Evolutionary conservation across 2,113 vertebrate genomes (phyloP), one percentile per base, ranked within the genome.

Genomic region (Microtus pennsylvanicus): DNA sequence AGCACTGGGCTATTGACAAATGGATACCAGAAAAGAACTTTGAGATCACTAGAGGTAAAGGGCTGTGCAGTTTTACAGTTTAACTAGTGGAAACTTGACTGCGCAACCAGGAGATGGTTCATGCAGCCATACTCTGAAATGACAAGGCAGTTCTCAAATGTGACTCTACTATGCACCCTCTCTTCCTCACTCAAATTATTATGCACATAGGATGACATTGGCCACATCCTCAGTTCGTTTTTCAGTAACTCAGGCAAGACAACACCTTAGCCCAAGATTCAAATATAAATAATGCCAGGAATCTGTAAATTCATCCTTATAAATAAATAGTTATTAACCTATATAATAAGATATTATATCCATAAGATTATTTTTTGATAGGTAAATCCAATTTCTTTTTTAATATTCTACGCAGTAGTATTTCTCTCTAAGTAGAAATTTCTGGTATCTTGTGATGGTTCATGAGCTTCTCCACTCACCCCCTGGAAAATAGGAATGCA

Each of bases 361-460:
- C 91, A 97, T 85, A 78, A 97, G 72, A 97, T 42, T 81, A 12
- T 95, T 98, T 98, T 97, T 96, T 92, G 90, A 90, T n/a, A n/a
- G 63, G 47, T 80, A 85, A 65, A 2, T 96, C 50, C 22, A 61
- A 14, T 81, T 81, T 93, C 58, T 97, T 96, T 96, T 96, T 87
- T 89, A 97, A 82, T 67, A 97, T 95, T 95, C 85, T 93, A n/a
- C 65, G 69, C 35, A 86, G 61, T 95, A 80, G 65, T 96, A 93
- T 98, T 94, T 97, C 75, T 97, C 83, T 97, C 91, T 94, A 45
- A 1, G 14, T 87, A 77, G 93, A 97, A 97, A 95, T 91, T 97
- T 95, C 94, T 81, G 96, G 9, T 47, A 80, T 58, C 86, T 96
- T 97, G 87, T 96, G 97, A 87, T 8, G 95, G 93, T 87, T 98